These are phyloP conservation scores for Eubucco bourcierii DNA, from an alignment of 2,113 vertebrate species.

Conservation along the genomic window DNA sequence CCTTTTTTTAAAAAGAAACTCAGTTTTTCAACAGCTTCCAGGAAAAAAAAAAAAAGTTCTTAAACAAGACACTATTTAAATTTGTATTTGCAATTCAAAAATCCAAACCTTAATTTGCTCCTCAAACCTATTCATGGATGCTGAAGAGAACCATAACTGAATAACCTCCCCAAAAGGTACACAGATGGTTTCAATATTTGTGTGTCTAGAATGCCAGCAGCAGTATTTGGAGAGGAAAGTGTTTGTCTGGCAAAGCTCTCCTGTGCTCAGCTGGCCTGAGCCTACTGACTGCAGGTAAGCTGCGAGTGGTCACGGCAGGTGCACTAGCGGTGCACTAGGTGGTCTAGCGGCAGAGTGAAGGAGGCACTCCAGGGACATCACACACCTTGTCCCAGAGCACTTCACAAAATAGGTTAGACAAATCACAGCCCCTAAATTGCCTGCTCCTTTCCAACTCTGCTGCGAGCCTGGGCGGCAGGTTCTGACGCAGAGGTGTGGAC, in stretches of 20 bases:
- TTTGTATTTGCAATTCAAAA: neutral
- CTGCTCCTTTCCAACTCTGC: neutral
- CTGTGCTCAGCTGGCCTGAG: neutral
- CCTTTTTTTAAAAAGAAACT: neutral
- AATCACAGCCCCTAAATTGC: neutral
- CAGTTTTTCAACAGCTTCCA: neutral
- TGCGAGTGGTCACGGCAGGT: neutral
- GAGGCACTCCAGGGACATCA: neutral
- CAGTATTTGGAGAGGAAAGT: neutral
- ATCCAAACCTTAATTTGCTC: neutral
- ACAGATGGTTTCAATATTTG: neutral
- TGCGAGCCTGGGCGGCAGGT: neutral
- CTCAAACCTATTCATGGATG: neutral
- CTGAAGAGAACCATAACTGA: neutral
- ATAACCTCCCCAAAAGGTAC: no score
- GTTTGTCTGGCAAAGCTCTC: neutral
- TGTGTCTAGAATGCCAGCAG: neutral
- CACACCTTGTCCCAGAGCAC: neutral
- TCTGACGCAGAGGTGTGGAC: neutral
- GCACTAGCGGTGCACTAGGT: no score
- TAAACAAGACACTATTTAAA: neutral
- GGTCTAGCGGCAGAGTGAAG: fast-evolving
- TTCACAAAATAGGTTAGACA: neutral
- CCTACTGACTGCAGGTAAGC: neutral
- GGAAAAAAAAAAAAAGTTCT: neutral